Evolutionary conservation across 2,888 invertebrate genomes (phyloP), one percentile per base, ranked within the genome.

Genomic region (Crossocerus cetratus): DNA sequence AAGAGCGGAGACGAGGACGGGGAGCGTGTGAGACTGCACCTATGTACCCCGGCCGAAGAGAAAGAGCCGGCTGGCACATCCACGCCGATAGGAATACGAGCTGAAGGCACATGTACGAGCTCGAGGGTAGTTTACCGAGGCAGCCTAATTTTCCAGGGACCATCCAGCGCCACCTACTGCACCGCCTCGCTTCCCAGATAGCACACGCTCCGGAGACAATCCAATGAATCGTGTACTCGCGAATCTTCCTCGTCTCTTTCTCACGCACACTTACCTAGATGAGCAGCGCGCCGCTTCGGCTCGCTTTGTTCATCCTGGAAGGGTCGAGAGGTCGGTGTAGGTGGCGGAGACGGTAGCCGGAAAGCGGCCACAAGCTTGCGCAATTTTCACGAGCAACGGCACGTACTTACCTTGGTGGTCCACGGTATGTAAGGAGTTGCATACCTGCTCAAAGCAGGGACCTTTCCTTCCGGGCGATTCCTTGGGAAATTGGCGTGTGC

Each of bases 121-220:
- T 65, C 66, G 32, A 1, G 18, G 69, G 53, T 78, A 77, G 69
- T 74, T 78, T 77, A 77, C 73, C 61, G 42, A 61, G 64, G 69
- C 67, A 77, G 77, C 77, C 74, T 78, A 78, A 78, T 78, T 78
- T 78, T 60, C 68, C 68, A 53, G 55, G 58, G 65, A 75, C 74
- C 62, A 75, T 65, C 74, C 61, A 59, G 63, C 58, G 43, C 56
- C 23, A 20, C 56, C 23, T 64, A 55, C 49, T 32, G 32, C 61
- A 59, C 21, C 44, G 56, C 16, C 44, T 16, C 3, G 20, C 5
- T 13, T 20, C 11, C 55, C 54, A 21, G n/a, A n/a, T n/a, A n/a
- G n/a, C n/a, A n/a, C n/a, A n/a, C n/a, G 3, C 56, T 22, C 22
- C 22, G 18, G 42, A n/a, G 18, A 56, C 68, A 59, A 60, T 49